Evolutionary conservation across 2,888 invertebrate genomes (phyloP), one percentile per base, ranked within the genome.

Genomic region (Griposia aprilina): DNA sequence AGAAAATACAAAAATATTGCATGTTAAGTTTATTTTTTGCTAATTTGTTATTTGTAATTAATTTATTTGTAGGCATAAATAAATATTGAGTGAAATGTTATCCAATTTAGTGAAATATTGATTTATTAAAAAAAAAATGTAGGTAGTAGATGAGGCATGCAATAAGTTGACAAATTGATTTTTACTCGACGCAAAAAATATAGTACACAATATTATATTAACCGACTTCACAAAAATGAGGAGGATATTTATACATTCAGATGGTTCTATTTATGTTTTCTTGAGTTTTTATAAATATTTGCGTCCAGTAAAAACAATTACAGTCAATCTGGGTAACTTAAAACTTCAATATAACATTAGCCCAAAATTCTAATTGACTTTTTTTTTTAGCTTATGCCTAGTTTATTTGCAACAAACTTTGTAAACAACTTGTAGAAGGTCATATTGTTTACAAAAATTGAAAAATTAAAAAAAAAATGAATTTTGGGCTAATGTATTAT

Each of bases 1-100:
- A 78, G 76, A 90, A 90, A 89, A 84, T 80, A 85, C 82, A 86
- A 90, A 90, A 88, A 85, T 73, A 89, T 84, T 87, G 89, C 88
- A 88, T 88, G 88, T 80, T 89, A 82, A 71, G 30, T 77, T 84
- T 77, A 50, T 36, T 85, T 77, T 77, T 80, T 83, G 74, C 71
- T 78, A 74, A 67, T 78, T 81, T 78, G 63, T 79, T 87, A n/a
- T 75, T 57, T 70, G 76, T 85, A 26, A 70, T 69, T 82, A 60
- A 81, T 70, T 84, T 68, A 77, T 81, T 57, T 79, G 15, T 72
- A 76, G 70, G 23, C 57, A 17, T 71, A 65, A 62, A 68, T 68
- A n/a, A 62, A 52, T 78, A 65, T 78, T 68, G 78, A 74, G 73
- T 80, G 81, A 73, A 65, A 85, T 83, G 59, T 77, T 80, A 73